Conservation (phyloP, 2,888 invertebrate genomes). For the Melipona bicolor region DNA sequence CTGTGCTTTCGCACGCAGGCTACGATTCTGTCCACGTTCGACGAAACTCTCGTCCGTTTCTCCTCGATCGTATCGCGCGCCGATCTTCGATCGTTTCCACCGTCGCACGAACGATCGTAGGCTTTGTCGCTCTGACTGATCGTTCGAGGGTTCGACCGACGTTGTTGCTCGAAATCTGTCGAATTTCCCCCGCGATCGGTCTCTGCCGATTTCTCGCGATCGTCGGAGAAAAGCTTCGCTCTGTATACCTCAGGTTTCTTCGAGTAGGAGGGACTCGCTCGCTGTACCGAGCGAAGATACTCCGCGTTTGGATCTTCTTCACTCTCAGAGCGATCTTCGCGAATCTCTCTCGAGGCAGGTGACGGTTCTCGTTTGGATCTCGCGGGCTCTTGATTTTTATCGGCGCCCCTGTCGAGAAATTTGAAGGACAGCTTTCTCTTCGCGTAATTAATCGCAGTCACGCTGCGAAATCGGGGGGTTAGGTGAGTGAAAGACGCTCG, state of each 20-base stretch:
- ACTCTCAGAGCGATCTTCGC: neutral
- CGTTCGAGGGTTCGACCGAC: too few relatives aligned
- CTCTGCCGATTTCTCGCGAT: neutral
- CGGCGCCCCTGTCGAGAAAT: neutral
- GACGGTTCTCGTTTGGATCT: neutral
- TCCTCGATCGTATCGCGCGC: neutral
- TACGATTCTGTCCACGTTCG: neutral
- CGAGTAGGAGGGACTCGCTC: neutral
- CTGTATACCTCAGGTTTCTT: constrained; percentile 33
- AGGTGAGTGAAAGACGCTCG: too few relatives aligned
- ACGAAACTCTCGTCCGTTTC: neutral
- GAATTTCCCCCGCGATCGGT: neutral
- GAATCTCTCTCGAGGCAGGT: too few relatives aligned
- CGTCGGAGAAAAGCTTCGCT: neutral
- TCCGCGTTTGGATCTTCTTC: neutral
- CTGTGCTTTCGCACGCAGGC: neutral
- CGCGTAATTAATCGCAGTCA: neutral
- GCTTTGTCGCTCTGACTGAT: too few relatives aligned
- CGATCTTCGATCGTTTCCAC: neutral
- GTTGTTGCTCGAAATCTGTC: neutral
- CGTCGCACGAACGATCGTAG: too few relatives aligned
- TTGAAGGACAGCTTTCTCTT: neutral
- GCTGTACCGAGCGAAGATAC: constrained; percentile 18
- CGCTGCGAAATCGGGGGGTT: neutral
- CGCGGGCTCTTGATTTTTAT: neutral